Evolutionary conservation across 2,888 invertebrate genomes (phyloP).

Genomic region (Stegophylla sp.): DNA sequence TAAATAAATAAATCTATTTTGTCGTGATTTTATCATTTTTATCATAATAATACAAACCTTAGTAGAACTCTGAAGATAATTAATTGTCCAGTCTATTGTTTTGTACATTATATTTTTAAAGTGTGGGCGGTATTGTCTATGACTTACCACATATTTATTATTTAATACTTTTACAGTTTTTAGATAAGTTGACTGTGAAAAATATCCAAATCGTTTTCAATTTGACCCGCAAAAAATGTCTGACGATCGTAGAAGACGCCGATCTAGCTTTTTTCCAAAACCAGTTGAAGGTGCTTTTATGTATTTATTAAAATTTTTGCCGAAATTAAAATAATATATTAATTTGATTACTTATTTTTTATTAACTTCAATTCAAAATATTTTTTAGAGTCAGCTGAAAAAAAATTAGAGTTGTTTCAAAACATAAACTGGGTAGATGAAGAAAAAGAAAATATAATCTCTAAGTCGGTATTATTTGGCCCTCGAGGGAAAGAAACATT

Average conservation of each 20-base stretch:
- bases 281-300: slow-evolving; percentile 24
- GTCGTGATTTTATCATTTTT: no score
- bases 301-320: background rate
- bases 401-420: slow-evolving; percentile 27
- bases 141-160: no score
- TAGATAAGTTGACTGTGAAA: no score
- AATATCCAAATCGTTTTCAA: no score
- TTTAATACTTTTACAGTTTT: no score
- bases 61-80: no score
- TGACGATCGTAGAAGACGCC: slow-evolving; percentile 1
- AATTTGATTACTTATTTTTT: background rate
- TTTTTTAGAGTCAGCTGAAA: slow-evolving; percentile 32
- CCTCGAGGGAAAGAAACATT: slow-evolving; percentile 6
- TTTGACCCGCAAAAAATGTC: slow-evolving; percentile 6
- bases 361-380: background rate
- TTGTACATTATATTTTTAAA: no score
- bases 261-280: slow-evolving; percentile 51
- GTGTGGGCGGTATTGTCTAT: no score
- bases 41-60: no score
- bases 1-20: no score
- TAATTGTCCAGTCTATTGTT: no score
- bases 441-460: slow-evolving; percentile 37
- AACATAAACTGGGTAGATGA: slow-evolving; percentile 22
- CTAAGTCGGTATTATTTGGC: slow-evolving; percentile 33
- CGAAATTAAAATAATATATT: background rate